A percentile compares a stretch with the other conserved stretches of the same genome.
phyloP scores from a whole-genome alignment of 2,888 invertebrate genomes.

The Metopia argyrocephala region DNA sequence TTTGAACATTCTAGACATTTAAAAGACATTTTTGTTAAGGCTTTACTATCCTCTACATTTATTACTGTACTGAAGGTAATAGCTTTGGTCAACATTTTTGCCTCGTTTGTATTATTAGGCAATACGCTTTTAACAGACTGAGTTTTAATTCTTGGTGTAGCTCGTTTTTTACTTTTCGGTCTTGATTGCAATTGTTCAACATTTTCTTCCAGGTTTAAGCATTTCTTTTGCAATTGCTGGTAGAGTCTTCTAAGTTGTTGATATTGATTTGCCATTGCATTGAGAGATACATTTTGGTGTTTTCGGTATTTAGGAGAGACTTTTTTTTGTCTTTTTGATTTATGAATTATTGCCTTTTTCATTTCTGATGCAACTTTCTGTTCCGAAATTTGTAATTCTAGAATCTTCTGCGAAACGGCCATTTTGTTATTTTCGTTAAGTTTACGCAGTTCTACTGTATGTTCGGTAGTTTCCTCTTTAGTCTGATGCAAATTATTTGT shows the following conservation, averaged over 20 bases:
- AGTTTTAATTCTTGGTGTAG: background rate
- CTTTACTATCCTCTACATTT: background rate
- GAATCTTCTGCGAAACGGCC: background rate
- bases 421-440: background rate
- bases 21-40: slow-evolving; percentile 22
- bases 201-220: slow-evolving; percentile 58
- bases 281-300: slow-evolving; percentile 49
- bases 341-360: background rate
- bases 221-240: slow-evolving; percentile 57
- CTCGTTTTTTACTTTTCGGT: slow-evolving; percentile 15
- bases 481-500: slow-evolving; percentile 16
- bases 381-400: background rate
- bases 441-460: slow-evolving; percentile 3
- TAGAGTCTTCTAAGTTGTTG: slow-evolving; percentile 57
- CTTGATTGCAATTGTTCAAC: slow-evolving; percentile 56
- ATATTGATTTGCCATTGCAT: slow-evolving; percentile 55
- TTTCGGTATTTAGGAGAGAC: slow-evolving; percentile 24
- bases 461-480: slow-evolving; percentile 25
- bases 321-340: background rate
- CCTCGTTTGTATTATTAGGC: background rate
- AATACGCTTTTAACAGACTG: background rate
- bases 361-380: background rate
- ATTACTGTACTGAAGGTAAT: background rate
- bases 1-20: slow-evolving; percentile 65
- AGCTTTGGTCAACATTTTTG: background rate